Base-by-base conservation (phyloP, 2,888 invertebrate species). In the Panzeria rudis region DNA sequence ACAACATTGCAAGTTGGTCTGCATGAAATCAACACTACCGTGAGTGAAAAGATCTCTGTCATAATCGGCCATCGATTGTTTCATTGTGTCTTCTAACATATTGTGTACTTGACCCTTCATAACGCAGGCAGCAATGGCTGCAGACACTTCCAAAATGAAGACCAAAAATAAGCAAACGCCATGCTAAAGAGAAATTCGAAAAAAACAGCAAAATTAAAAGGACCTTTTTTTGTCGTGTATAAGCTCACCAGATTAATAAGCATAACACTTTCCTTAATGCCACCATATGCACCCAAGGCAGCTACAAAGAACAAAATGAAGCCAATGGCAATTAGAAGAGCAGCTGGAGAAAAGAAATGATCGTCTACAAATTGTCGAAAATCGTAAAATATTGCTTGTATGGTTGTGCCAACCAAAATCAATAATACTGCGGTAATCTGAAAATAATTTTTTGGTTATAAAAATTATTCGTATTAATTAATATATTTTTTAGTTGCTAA, bases 251-350 rank as follows among this genome's bases (percentile, higher is more conserved):
- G 94, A 91, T 97, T 96, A 66, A 97, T 95, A 91, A 98, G 94
- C 92, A 96, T 95, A 88, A 97, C 96, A 92, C 96, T 97, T 92
- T 98, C 98, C 88, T 95, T 95, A 89, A 97, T 94, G 5, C 98
- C 98, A 29, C 98, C 98, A 89, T 97, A 96, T 93, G 98, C 98
- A 71, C 98, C 98, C 89, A 98, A 95, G 88, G 96, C 95, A 0
- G 98, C 97, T 52, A 98, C 95, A 84, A 97, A 93, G 88, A 98
- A 95, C 91, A 98, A 95, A 86, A 98, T 94, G 35, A 95, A 93
- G 0, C 98, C 98, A 64, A 96, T 95, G 68, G 95, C 95, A 87
- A 98, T 96, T 77, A 98, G 93, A 61, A 98, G 94, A 23, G 96
- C 95, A 1, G 98, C 96, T 20, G 97, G 97, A 0, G 96, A 96